Conservation (phyloP, 2,113 vertebrate genomes). For the Genyomyrus donnyi region DNA sequence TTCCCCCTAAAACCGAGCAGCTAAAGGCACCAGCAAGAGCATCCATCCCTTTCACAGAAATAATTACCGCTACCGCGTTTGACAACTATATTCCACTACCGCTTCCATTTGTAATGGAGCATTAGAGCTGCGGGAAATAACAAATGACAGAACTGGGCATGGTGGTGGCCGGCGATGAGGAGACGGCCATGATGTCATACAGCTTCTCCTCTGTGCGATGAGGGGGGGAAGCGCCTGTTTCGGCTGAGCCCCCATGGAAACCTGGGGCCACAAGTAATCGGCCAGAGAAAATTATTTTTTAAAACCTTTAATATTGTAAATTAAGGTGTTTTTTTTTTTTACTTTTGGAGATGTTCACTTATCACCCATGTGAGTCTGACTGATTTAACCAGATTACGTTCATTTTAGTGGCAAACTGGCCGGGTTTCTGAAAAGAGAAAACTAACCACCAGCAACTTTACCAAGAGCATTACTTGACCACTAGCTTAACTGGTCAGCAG, state of each 20-base stretch:
- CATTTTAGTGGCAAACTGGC: not conserved
- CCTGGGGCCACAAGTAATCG: not conserved
- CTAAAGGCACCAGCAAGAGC: not conserved
- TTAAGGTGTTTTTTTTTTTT: not conserved
- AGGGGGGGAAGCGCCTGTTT: not conserved
- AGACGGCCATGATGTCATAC: not conserved
- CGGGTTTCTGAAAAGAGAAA: not conserved
- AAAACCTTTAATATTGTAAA: not conserved
- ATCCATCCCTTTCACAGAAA: not conserved
- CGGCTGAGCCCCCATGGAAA: not conserved
- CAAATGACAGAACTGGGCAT: constrained; percentile 11
- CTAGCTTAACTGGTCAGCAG: not conserved
- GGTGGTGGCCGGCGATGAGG: not conserved
- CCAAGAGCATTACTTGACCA: not conserved
- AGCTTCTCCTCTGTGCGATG: not conserved
- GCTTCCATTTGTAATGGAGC: constrained; percentile 3
- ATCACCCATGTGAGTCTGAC: not conserved
- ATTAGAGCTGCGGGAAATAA: constrained; percentile 5
- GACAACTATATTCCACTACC: not conserved
- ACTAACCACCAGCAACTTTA: not conserved
- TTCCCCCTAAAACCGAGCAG: not conserved
- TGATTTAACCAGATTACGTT: not conserved
- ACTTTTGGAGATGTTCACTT: not conserved
- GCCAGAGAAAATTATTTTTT: constrained; percentile 4
- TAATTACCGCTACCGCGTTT: constrained; percentile 11